A percentile compares a stretch with the other conserved stretches of the same genome.
Evolutionary conservation across 2,113 vertebrate genomes (phyloP).

Genomic region (Boulengeromyrus knoepffleri): DNA sequence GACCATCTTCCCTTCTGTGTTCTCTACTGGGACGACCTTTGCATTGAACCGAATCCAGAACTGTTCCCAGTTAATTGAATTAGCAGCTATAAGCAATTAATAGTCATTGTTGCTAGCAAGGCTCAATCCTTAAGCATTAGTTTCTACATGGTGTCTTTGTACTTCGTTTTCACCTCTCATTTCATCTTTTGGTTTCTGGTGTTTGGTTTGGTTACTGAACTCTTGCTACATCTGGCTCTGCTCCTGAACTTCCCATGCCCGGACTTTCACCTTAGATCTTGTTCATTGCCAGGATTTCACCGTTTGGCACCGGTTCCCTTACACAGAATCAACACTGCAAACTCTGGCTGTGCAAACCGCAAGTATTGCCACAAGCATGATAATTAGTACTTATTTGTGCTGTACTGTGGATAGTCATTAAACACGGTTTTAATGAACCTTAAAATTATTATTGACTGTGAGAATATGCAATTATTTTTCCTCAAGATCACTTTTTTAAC

Average conservation of each 20-base stretch:
- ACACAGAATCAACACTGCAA: background rate
- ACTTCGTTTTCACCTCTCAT: background rate
- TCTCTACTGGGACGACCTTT: background rate
- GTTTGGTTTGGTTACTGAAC: background rate
- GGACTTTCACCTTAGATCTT: background rate
- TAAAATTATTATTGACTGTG: conserved; percentile 4
- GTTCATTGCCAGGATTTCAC: background rate
- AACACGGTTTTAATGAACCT: conserved; percentile 6
- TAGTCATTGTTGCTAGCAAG: background rate
- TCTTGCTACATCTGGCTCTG: background rate
- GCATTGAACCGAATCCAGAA: background rate
- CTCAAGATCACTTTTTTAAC: conserved; percentile 2
- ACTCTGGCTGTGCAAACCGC: background rate
- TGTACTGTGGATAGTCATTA: background rate
- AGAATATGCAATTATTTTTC: conserved; percentile 2
- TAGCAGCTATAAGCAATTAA: background rate
- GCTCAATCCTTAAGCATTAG: background rate
- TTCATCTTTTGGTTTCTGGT: background rate
- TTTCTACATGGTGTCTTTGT: background rate
- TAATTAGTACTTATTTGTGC: background rate
- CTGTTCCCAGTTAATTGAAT: background rate
- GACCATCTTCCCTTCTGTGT: background rate
- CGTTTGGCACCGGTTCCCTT: background rate
- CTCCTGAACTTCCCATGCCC: background rate
- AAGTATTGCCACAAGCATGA: background rate